Evolutionary conservation across 2,888 invertebrate genomes (phyloP).

Genomic region (Tinea semifulvella): DNA sequence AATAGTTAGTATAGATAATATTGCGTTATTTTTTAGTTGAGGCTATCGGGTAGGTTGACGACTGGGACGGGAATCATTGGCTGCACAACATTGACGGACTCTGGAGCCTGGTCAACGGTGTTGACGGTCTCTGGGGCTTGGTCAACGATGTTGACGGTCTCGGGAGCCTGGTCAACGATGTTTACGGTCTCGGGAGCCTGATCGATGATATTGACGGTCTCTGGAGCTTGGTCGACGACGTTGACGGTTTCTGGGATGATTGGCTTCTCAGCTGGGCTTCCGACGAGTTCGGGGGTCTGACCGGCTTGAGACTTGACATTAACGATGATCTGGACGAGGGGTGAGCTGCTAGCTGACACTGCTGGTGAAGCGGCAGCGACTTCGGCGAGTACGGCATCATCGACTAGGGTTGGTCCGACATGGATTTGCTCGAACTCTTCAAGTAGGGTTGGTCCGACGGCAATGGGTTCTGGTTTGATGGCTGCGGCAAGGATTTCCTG

Average conservation of each 20-base stretch:
- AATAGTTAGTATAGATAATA: no score
- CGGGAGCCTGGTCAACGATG: slow-evolving; percentile 9
- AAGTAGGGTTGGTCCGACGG: slow-evolving; percentile 26
- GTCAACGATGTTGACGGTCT: slow-evolving; percentile 13
- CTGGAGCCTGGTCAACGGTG: slow-evolving; percentile 22
- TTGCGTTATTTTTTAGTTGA: slow-evolving; percentile 29
- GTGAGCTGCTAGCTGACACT: slow-evolving; percentile 18
- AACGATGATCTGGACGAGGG: slow-evolving; percentile 31
- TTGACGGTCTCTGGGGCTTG: slow-evolving; percentile 19
- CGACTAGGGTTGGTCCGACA: slow-evolving; percentile 14
- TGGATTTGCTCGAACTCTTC: slow-evolving; percentile 18
- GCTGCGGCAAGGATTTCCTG: slow-evolving; percentile 24
- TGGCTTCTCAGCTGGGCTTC: slow-evolving; percentile 19
- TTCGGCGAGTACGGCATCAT: slow-evolving; percentile 20
- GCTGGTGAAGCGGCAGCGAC: slow-evolving; percentile 13
- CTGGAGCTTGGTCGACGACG: slow-evolving; percentile 16
- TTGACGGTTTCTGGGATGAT: slow-evolving; percentile 2
- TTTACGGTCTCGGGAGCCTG: slow-evolving; percentile 12
- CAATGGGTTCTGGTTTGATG: slow-evolving; percentile 22
- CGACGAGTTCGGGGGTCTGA: slow-evolving; percentile 16
- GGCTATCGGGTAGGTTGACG: slow-evolving; percentile 29
- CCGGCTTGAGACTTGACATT: slow-evolving; percentile 25
- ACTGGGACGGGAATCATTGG: slow-evolving; percentile 30
- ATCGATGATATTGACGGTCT: slow-evolving; percentile 19
- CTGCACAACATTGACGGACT: slow-evolving; percentile 26